phyloP scores from a whole-genome alignment of 1,140 invertebrate genomes.

The Catajapyx aquilonaris region DNA sequence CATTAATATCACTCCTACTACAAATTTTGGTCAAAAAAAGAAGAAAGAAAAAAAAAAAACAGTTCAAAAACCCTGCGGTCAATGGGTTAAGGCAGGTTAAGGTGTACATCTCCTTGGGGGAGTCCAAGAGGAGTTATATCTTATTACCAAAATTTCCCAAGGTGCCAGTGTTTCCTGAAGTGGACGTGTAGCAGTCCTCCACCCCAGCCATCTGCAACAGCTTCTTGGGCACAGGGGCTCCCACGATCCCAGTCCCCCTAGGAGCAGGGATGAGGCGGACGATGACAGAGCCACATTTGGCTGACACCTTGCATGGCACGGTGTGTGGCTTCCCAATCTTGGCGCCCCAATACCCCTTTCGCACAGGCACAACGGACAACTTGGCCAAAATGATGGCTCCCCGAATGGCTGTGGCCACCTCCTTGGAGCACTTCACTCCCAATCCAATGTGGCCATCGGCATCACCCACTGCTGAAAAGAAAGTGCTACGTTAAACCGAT shows the following conservation, averaged over 20 bases:
- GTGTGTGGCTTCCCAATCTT: slow-evolving; percentile 99
- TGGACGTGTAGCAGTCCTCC: slow-evolving; percentile 96
- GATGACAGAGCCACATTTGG: slow-evolving; percentile 95
- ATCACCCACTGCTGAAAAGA: slow-evolving; percentile 91
- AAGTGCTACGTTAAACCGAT: too few relatives aligned
- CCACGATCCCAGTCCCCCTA: slow-evolving; percentile 98
- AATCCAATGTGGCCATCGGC: slow-evolving; percentile 96
- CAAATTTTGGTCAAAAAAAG: too few relatives aligned
- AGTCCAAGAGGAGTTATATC: too few relatives aligned
- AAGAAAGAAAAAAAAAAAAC: too few relatives aligned
- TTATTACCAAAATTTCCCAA: slow-evolving; percentile 82
- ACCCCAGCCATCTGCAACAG: slow-evolving; percentile 97
- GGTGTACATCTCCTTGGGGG: too few relatives aligned
- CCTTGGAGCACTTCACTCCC: slow-evolving; percentile 98
- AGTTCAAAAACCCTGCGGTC: too few relatives aligned
- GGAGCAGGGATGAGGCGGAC: slow-evolving; percentile 95
- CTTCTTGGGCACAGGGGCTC: slow-evolving; percentile 97
- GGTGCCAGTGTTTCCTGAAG: slow-evolving; percentile 89
- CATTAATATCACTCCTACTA: too few relatives aligned
- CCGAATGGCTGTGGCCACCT: slow-evolving; percentile 98
- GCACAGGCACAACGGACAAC: slow-evolving; percentile 91
- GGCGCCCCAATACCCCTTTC: slow-evolving; percentile 99
- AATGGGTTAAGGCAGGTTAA: too few relatives aligned
- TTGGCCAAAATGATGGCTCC: slow-evolving; percentile 98
- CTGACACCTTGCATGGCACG: slow-evolving; percentile 98